These are phyloP conservation scores for Caretta caretta DNA, from an alignment of 2,113 vertebrate genomes.

Conservation along the genomic window DNA sequence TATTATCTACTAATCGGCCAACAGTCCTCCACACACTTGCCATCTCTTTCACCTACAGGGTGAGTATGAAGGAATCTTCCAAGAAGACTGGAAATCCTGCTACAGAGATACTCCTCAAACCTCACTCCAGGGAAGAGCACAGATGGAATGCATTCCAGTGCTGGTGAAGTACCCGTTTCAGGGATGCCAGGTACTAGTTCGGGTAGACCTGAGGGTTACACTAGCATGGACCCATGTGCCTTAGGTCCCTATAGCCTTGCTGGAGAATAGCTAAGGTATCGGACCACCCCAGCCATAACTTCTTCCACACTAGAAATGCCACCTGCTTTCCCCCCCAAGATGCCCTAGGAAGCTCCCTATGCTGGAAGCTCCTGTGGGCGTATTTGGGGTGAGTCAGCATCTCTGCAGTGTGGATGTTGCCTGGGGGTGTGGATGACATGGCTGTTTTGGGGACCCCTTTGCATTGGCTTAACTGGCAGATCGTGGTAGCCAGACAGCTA, in stretches of 20 bases:
- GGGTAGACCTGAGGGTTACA: background rate
- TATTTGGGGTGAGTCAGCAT: background rate
- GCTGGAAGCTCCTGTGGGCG: background rate
- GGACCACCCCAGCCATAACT: background rate
- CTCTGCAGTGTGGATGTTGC: background rate
- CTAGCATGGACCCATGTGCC: no score
- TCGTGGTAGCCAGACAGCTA: background rate
- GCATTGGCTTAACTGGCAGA: background rate
- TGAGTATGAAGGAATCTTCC: background rate
- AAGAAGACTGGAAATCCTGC: background rate
- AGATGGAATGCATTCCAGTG: background rate
- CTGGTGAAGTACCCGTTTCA: background rate
- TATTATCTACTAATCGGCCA: background rate
- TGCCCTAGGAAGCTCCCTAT: background rate
- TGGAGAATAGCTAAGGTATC: background rate
- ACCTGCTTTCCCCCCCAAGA: background rate
- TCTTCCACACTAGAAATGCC: background rate
- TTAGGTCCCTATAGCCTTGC: background rate
- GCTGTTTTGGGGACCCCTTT: background rate
- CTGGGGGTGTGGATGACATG: background rate
- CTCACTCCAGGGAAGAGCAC: background rate
- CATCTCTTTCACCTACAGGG: background rate
- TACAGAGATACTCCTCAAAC: background rate
- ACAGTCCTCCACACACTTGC: background rate
- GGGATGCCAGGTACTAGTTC: no score